Conservation (phyloP, 2,888 invertebrate genomes). For the Heliconius hortense region DNA sequence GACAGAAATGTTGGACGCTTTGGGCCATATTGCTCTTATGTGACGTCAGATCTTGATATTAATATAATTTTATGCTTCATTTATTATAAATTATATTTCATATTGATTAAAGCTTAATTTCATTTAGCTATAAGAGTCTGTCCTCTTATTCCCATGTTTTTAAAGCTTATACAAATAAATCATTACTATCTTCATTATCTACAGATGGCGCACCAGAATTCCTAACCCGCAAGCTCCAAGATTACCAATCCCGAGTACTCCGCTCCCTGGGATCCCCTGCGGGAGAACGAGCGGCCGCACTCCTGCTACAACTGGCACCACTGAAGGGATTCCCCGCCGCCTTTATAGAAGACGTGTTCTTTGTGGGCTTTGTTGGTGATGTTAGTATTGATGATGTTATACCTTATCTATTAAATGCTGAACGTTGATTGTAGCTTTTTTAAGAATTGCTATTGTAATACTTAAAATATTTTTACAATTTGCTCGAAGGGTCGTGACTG, state of each 20-base stretch:
- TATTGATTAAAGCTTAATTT: no score
- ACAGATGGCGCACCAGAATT: conserved; percentile 78
- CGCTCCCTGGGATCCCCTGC: conserved; percentile 68
- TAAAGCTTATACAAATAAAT: no score
- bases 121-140: no score
- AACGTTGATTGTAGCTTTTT: conserved; percentile 46
- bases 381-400: conserved; percentile 97
- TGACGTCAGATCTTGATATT: no score
- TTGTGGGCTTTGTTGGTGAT: conserved; percentile 94
- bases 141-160: no score
- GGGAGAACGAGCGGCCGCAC: conserved; percentile 80
- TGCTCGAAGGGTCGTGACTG: no score
- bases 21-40: no score
- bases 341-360: conserved; percentile 95
- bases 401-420: conserved; percentile 90
- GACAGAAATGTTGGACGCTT: no score
- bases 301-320: conserved; percentile 87
- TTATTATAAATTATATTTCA: no score
- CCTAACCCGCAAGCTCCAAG: conserved; percentile 72
- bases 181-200: neutral
- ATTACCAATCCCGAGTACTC: conserved; percentile 76
- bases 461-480: no score
- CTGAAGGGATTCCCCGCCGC: conserved; percentile 87
- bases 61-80: no score
- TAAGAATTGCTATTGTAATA: no score